Percentiles rank a stretch among this genome's conserved stretches.
phyloP scores from a whole-genome alignment of 2,888 invertebrate genomes.

The Cephus nigrinus region DNA sequence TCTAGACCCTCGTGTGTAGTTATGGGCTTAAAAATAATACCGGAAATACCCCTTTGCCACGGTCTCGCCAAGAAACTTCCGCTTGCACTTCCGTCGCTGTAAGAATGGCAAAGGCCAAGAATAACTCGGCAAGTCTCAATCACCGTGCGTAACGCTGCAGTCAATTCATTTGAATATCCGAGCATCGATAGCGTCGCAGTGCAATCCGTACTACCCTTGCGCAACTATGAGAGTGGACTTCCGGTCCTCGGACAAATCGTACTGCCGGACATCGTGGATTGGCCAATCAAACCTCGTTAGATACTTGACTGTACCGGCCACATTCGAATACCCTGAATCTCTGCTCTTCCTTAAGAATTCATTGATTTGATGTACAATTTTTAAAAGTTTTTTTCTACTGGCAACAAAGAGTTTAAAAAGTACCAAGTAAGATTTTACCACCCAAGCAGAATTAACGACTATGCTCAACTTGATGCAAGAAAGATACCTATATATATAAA shows the following conservation, averaged over 20 bases:
- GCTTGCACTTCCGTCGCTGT: not conserved
- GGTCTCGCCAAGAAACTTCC: not conserved
- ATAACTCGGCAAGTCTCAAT: not conserved
- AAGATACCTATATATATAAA: not conserved
- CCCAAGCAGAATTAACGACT: not conserved
- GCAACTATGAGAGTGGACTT: constrained; percentile 44
- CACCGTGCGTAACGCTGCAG: not conserved
- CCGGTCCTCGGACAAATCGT: constrained; percentile 52
- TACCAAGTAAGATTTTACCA: not conserved
- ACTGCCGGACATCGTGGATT: constrained; percentile 61
- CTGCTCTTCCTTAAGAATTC: not conserved
- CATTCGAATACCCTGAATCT: not conserved
- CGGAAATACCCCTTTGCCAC: not conserved
- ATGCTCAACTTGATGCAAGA: not conserved
- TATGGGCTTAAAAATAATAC: not conserved
- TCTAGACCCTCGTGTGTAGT: not conserved
- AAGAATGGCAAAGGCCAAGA: not conserved
- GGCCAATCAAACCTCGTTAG: constrained; percentile 59
- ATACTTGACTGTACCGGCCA: constrained; percentile 13
- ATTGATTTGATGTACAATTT: not conserved
- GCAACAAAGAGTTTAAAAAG: not conserved
- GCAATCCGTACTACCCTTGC: not conserved
- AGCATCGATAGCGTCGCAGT: not conserved
- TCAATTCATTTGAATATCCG: not conserved
- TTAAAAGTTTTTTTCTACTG: not conserved